These are phyloP conservation scores for Oreotrochilus melanogaster DNA, from an alignment of 2,113 vertebrate species.

Conservation along the genomic window DNA sequence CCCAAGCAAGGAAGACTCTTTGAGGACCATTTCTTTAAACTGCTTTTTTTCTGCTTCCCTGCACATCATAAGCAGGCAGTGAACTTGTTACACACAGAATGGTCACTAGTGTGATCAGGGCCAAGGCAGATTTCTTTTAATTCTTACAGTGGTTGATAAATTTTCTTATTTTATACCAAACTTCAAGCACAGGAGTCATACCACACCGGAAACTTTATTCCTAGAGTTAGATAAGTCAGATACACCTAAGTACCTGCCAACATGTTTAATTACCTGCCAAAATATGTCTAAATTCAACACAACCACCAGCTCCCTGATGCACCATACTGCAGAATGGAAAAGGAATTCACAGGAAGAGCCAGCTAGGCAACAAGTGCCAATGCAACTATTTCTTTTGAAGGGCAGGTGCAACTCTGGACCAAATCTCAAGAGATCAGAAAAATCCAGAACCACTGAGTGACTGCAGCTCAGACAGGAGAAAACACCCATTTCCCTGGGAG, in stretches of 20 bases:
- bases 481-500: neutral
- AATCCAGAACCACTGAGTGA: neutral
- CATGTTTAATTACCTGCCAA: neutral
- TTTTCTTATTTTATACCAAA: neutral
- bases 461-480: neutral
- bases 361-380: neutral
- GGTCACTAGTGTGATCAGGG: neutral
- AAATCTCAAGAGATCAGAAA: neutral
- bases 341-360: neutral
- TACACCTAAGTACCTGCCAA: neutral
- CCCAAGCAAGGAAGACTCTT: neutral
- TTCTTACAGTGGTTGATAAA: neutral
- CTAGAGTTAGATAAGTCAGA: neutral
- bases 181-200: neutral
- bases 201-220: neutral
- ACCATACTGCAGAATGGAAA: neutral
- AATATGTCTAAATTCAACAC: neutral
- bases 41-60: neutral
- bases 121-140: neutral
- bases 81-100: neutral
- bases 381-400: neutral
- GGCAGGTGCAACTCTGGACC: neutral
- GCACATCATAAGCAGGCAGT: neutral
- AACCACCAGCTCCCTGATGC: neutral
- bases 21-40: neutral